Conservation (phyloP, 1,140 invertebrate genomes). For the Formica selysi region DNA sequence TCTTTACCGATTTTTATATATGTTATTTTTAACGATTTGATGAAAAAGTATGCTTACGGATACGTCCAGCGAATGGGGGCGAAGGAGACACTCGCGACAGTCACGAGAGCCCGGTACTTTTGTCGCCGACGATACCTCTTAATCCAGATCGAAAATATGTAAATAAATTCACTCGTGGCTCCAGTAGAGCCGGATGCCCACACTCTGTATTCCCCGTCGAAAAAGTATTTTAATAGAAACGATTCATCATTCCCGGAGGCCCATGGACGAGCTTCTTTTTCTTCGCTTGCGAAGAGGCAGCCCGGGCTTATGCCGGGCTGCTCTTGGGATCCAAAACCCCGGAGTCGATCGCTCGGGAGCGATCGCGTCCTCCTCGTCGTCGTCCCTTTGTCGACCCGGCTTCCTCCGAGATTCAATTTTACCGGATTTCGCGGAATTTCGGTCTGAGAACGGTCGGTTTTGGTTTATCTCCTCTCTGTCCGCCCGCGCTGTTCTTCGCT, state of each 20-base stretch:
- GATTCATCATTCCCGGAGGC: slow-evolving; percentile 85
- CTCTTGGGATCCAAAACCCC: slow-evolving; percentile 1
- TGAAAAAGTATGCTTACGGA: background rate
- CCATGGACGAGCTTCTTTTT: slow-evolving; percentile 75
- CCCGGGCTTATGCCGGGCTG: slow-evolving; percentile 44
- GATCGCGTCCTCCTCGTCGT: slow-evolving; percentile 29
- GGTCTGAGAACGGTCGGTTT: slow-evolving; percentile 63
- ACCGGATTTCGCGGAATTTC: slow-evolving; percentile 83
- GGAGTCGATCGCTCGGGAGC: slow-evolving; percentile 52
- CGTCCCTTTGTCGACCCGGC: slow-evolving; percentile 49
- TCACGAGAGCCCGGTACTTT: slow-evolving; percentile 39
- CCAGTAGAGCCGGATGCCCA: slow-evolving; percentile 81
- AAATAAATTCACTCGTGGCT: slow-evolving; percentile 85
- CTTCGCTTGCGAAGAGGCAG: slow-evolving; percentile 59
- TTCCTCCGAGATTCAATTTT: slow-evolving; percentile 77
- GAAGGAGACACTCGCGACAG: slow-evolving; percentile 7
- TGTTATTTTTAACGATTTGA: slow-evolving; percentile 6
- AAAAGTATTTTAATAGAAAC: slow-evolving; percentile 87
- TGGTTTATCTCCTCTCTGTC: slow-evolving; percentile 74
- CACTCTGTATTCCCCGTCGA: slow-evolving; percentile 85
- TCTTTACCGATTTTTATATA: background rate
- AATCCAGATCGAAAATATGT: slow-evolving; percentile 87
- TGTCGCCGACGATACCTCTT: slow-evolving; percentile 80
- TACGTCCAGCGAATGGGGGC: background rate
- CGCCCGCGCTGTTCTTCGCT: background rate